A percentile compares a stretch with the other conserved stretches of the same genome.
Evolutionary conservation across 2,113 vertebrate species (phyloP).

Genomic region (Mohoua ochrocephala): DNA sequence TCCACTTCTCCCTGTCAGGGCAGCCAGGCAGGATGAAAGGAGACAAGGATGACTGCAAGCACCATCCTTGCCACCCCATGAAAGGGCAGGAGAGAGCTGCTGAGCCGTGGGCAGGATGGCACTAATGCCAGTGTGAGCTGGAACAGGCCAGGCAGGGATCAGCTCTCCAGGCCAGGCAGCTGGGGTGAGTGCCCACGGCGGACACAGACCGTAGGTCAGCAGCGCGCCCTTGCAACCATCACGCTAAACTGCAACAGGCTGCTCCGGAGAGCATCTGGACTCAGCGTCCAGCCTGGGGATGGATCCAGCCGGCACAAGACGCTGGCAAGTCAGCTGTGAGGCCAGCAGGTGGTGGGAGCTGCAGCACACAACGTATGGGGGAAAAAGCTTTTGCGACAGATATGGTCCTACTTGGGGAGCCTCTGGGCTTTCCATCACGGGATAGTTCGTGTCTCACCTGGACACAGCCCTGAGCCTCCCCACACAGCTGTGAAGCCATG

Average conservation of each 20-base stretch:
- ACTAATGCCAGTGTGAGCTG: background rate
- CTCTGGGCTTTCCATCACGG: background rate
- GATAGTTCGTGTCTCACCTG: background rate
- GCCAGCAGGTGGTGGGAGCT: background rate
- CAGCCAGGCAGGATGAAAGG: background rate
- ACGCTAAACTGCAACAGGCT: background rate
- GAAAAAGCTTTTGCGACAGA: fast-evolving
- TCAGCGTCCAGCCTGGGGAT: background rate
- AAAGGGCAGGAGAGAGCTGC: background rate
- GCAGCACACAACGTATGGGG: background rate
- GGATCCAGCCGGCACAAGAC: fast-evolving
- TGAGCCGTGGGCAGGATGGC: fast-evolving
- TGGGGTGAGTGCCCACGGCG: fast-evolving
- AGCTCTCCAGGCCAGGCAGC: background rate
- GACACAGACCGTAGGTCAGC: background rate
- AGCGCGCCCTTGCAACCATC: background rate
- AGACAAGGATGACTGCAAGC: background rate
- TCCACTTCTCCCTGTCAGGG: conserved; percentile 87
- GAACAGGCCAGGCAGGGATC: background rate
- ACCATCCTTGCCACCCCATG: fast-evolving
- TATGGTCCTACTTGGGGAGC: background rate
- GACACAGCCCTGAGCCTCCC: background rate
- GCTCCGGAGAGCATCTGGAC: background rate
- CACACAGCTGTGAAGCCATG: background rate
- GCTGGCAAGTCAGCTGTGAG: background rate